Percentiles rank a stretch among this genome's conserved stretches.
Conservation (phyloP, 2,797 vertebrate species). For the Cyclopterus lumpus region DNA sequence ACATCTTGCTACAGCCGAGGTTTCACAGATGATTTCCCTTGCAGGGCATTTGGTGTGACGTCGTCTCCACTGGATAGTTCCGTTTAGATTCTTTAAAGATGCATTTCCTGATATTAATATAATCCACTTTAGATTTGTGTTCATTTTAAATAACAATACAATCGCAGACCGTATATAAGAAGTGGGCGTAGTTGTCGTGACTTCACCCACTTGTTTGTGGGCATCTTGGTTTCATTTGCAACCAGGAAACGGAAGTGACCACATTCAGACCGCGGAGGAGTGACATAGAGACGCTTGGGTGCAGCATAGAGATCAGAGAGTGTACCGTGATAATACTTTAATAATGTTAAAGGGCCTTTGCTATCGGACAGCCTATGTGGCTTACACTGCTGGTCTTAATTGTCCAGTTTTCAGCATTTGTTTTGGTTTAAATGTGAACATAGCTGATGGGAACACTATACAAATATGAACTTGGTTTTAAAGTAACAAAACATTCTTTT, state of each 20-base stretch:
- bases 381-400: background rate
- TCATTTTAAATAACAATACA: too few species aligned
- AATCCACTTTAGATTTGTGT: background rate
- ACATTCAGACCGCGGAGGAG: too few species aligned
- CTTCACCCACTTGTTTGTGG: too few species aligned
- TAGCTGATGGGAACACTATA: background rate
- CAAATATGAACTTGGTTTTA: background rate
- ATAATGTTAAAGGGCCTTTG: background rate
- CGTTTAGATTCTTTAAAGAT: background rate
- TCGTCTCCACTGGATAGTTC: background rate
- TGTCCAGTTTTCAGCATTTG: background rate
- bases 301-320: background rate
- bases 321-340: background rate
- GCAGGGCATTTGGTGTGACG: background rate
- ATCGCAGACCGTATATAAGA: too few species aligned
- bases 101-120: background rate
- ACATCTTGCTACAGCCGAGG: background rate
- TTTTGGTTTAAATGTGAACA: background rate
- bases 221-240: too few species aligned
- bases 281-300: too few species aligned
- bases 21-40: background rate
- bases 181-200: too few species aligned
- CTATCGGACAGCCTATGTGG: background rate
- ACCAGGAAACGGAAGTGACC: too few species aligned
- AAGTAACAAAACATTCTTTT: background rate